Percentiles rank a stretch among this genome's conserved stretches.
These are phyloP conservation scores for Hydroisotoma schaefferi DNA, from an alignment of 2,888 invertebrate genomes.

Conservation along the genomic window DNA sequence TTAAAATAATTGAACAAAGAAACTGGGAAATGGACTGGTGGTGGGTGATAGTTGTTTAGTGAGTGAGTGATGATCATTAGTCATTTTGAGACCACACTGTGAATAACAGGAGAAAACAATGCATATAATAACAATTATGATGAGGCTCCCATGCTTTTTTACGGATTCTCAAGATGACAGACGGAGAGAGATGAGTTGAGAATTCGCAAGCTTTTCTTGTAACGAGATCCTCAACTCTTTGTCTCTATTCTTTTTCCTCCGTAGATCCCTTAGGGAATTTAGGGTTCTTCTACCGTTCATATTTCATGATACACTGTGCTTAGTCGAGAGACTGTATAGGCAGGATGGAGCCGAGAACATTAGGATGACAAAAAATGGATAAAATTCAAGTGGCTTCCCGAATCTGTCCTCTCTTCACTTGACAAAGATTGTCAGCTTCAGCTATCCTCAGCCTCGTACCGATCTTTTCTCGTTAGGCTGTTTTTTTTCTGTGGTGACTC, in stretches of 20 bases:
- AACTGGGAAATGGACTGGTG: not conserved
- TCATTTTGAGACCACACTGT: slow-evolving; percentile 21
- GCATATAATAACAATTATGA: too few species aligned
- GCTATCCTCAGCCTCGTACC: not conserved
- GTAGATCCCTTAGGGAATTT: not conserved
- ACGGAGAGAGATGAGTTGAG: too few species aligned
- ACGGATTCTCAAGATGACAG: too few species aligned
- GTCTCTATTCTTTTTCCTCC: too few species aligned
- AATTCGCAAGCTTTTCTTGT: not conserved
- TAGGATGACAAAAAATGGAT: not conserved
- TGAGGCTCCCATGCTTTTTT: too few species aligned
- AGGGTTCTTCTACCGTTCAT: too few species aligned
- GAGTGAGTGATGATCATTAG: slow-evolving; percentile 21
- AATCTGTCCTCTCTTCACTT: not conserved
- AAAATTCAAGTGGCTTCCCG: slow-evolving; percentile 5
- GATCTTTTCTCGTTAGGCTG: not conserved
- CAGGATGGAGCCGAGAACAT: too few species aligned
- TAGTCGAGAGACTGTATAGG: not conserved
- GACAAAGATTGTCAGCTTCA: not conserved
- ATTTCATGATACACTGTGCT: too few species aligned
- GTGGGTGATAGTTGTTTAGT: not conserved
- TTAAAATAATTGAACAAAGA: too few species aligned
- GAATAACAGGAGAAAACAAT: too few species aligned
- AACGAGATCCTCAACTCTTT: not conserved
- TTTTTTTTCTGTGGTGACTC: not conserved